Evolutionary conservation across 2,888 invertebrate genomes (phyloP).

Genomic region (Andrena chrysosceles): DNA sequence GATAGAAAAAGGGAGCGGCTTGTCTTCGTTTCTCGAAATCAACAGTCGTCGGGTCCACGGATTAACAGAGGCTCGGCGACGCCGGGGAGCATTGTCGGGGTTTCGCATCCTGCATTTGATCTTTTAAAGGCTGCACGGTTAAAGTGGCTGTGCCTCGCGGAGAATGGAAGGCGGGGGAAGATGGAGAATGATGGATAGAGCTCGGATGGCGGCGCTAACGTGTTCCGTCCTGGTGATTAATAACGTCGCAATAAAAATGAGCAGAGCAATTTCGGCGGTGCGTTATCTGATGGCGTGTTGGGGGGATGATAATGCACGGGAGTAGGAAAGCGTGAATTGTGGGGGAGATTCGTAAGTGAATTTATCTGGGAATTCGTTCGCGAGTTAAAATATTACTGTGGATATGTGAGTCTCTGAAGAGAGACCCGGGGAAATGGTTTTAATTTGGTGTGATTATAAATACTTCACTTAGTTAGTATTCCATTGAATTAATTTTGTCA

Average conservation of each 20-base stretch:
- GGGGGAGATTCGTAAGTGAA: no score
- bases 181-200: constrained; percentile 57
- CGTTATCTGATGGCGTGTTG: constrained; percentile 30
- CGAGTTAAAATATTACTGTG: no score
- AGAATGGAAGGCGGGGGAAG: constrained; percentile 34
- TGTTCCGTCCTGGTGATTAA: constrained; percentile 42
- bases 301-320: constrained; percentile 16
- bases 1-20: neutral
- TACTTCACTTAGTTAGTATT: no score
- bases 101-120: constrained; percentile 3
- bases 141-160: constrained; percentile 2
- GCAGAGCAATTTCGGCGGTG: constrained; percentile 22
- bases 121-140: neutral
- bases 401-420: no score
- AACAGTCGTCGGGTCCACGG: neutral
- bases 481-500: no score
- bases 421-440: no score
- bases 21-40: neutral
- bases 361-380: no score
- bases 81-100: constrained; percentile 1
- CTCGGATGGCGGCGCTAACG: constrained; percentile 2
- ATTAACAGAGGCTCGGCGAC: constrained; percentile 32
- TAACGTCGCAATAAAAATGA: constrained; percentile 49
- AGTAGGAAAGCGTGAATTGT: neutral
- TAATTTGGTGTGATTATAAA: no score